phyloP scores from a whole-genome alignment of 2,888 invertebrate genomes.

The Drosophila leonis region DNA sequence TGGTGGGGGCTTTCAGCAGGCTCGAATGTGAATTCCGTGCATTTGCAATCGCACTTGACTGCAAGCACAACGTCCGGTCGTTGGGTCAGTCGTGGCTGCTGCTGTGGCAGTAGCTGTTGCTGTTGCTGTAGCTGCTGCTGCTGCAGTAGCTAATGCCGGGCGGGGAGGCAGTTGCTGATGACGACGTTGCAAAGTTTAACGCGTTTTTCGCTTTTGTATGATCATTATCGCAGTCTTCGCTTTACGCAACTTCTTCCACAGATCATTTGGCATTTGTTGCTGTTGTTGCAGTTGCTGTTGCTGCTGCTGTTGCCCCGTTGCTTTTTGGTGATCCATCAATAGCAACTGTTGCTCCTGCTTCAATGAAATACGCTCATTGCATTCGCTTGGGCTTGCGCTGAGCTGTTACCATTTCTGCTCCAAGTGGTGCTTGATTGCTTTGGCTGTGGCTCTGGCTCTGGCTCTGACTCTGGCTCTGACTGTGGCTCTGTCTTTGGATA shows the following conservation, averaged over 20 bases:
- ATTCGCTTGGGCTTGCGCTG: conserved; percentile 35
- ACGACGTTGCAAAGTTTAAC: conserved; percentile 79
- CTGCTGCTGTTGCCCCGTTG: conserved; percentile 41
- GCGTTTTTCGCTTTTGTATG: conserved; percentile 79
- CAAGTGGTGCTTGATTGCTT: conserved; percentile 45
- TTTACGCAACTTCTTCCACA: conserved; percentile 72
- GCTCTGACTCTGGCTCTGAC: neutral
- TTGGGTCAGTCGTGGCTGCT: conserved; percentile 48
- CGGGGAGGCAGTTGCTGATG: conserved; percentile 60
- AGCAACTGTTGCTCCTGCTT: conserved; percentile 53
- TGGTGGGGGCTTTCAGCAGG: conserved; percentile 24
- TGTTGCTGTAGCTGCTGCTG: conserved; percentile 29
- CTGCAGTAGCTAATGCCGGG: conserved; percentile 18
- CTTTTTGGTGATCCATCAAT: conserved; percentile 62
- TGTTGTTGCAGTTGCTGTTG: conserved; percentile 29
- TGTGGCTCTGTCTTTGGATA: conserved; percentile 19
- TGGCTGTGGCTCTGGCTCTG: neutral
- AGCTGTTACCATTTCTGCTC: conserved; percentile 55
- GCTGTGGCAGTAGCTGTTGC: conserved; percentile 21
- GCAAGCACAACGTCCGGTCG: conserved; percentile 72
- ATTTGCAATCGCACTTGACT: conserved; percentile 80
- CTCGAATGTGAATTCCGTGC: conserved; percentile 80
- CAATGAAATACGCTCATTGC: conserved; percentile 78
- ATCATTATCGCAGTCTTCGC: conserved; percentile 78
- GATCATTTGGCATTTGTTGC: conserved; percentile 65